phyloP scores from a whole-genome alignment of 2,797 vertebrate species.

The Gambelia wislizenii region DNA sequence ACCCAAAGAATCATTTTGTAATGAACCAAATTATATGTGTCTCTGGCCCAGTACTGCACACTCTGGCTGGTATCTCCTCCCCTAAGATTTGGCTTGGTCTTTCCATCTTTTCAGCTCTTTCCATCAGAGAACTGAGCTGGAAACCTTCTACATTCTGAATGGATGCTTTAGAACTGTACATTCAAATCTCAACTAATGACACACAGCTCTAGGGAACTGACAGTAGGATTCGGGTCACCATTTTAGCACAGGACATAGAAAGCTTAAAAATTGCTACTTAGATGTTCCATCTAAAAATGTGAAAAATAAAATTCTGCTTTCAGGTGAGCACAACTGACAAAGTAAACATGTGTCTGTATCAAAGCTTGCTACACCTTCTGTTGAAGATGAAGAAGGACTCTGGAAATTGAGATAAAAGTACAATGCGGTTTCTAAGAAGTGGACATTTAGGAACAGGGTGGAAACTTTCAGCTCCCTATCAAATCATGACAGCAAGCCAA shows the following conservation, averaged over 20 bases:
- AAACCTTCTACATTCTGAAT: neutral
- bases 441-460: neutral
- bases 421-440: neutral
- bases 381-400: conserved; percentile 11
- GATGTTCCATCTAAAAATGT: neutral
- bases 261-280: neutral
- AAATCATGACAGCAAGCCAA: conserved; percentile 17
- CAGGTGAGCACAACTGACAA: neutral
- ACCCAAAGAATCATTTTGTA: too few species aligned
- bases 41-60: neutral
- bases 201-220: neutral
- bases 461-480: neutral
- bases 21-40: neutral
- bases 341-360: neutral
- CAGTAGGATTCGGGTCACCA: neutral
- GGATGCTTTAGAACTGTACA: too few species aligned
- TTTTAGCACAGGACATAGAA: neutral
- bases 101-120: neutral
- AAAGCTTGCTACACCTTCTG: neutral
- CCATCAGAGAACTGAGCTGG: neutral
- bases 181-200: neutral
- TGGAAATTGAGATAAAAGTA: neutral
- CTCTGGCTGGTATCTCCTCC: neutral
- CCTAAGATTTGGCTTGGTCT: neutral
- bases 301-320: neutral